Conservation (phyloP, 2,888 invertebrate genomes). For the Andrena bucephala region DNA sequence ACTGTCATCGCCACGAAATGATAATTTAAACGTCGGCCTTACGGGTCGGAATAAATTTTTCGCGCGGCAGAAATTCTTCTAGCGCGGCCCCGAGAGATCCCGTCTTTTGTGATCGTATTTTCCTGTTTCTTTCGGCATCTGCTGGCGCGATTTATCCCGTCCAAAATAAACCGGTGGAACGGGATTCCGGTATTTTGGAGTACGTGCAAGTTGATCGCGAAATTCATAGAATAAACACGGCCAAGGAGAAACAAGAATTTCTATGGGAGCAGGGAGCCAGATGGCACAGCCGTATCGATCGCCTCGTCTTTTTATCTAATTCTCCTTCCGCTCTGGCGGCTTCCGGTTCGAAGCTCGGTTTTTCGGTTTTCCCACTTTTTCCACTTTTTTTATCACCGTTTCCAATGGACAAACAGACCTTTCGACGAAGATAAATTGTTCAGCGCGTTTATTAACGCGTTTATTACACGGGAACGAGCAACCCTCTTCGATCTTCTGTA, state of each 20-base stretch:
- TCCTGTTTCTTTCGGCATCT: neutral
- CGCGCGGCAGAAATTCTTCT: neutral
- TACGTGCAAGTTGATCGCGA: conserved; percentile 10
- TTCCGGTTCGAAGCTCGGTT: neutral
- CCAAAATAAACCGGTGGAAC: conserved; percentile 9
- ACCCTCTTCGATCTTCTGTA: conserved; percentile 24
- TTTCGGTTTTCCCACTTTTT: conserved; percentile 12
- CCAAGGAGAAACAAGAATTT: conserved; percentile 15
- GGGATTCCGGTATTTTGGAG: conserved; percentile 11
- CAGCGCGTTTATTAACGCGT: conserved; percentile 29
- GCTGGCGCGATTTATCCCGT: neutral
- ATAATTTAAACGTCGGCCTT: too few relatives aligned
- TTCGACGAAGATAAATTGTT: conserved; percentile 20
- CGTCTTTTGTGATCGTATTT: neutral
- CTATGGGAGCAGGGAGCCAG: neutral
- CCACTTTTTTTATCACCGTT: neutral
- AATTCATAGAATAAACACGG: conserved; percentile 42
- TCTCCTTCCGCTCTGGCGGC: conserved; percentile 1
- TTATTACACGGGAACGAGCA: conserved; percentile 8
- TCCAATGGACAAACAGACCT: conserved; percentile 9
- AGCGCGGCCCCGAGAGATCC: too few relatives aligned
- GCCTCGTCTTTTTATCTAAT: conserved; percentile 24
- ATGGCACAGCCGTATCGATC: conserved; percentile 16
- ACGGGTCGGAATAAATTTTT: neutral
- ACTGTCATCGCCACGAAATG: neutral